These are phyloP conservation scores for Antigone vipio DNA, from an alignment of 2,113 vertebrate genomes.

Conservation along the genomic window DNA sequence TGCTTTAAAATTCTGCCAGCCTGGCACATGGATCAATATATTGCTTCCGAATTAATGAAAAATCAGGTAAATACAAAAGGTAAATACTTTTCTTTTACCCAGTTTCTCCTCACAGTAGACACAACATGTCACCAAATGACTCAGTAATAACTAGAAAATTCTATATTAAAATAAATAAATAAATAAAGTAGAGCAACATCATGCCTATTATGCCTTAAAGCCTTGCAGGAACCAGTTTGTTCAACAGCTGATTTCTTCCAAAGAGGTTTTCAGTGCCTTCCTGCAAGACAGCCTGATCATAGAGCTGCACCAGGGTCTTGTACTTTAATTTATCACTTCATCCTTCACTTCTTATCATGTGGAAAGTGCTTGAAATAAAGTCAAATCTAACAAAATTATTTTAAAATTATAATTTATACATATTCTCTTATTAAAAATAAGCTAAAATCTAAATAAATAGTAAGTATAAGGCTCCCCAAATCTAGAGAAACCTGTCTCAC, in stretches of 20 bases:
- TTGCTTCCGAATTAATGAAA: background rate
- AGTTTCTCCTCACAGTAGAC: background rate
- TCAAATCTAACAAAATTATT: background rate
- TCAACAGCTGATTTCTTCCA: background rate
- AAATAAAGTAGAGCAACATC: background rate
- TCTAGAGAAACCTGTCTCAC: background rate
- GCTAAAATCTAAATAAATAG: background rate
- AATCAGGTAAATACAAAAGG: background rate
- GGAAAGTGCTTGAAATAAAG: background rate
- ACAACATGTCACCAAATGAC: fast-evolving
- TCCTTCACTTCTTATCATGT: background rate
- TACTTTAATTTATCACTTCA: background rate
- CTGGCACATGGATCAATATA: background rate
- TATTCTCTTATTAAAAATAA: background rate
- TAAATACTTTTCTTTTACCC: background rate
- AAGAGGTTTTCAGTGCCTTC: background rate
- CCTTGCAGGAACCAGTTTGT: background rate
- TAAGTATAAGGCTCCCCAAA: background rate
- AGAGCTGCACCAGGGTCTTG: background rate
- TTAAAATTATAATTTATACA: background rate
- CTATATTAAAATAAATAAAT: background rate
- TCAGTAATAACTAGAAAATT: background rate
- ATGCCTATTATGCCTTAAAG: background rate
- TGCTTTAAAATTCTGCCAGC: background rate
- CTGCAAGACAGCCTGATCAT: background rate